Percentiles rank a stretch among this genome's conserved stretches.
Conservation (phyloP, 2,113 vertebrate species). For the Myrmecophaga tridactyla region DNA sequence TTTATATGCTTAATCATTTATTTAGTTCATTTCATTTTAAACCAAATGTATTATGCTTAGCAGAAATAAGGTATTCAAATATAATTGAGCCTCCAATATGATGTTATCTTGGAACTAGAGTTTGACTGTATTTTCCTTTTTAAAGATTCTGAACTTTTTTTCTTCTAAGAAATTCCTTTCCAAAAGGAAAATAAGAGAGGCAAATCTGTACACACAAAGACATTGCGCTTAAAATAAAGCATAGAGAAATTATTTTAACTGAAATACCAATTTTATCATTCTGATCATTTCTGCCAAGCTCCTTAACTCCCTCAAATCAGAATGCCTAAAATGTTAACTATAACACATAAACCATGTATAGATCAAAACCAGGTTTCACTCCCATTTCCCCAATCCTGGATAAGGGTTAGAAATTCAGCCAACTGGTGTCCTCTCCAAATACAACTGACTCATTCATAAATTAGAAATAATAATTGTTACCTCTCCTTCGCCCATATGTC, state of each 20-base stretch:
- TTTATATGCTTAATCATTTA: neutral
- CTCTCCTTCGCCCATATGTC: constrained; percentile 99
- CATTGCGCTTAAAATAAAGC: constrained; percentile 2
- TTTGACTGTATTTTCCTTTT: neutral
- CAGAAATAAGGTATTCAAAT: neutral
- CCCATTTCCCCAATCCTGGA: constrained; percentile 38
- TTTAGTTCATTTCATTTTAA: constrained; percentile 25
- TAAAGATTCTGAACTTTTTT: constrained; percentile 27
- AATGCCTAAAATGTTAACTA: constrained; percentile 54
- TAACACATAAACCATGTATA: constrained; percentile 53
- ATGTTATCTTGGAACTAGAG: constrained; percentile 20
- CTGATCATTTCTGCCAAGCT: neutral
- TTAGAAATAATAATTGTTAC: constrained; percentile 92
- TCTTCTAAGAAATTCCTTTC: constrained; percentile 38
- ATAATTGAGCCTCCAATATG: constrained; percentile 39
- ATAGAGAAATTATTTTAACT: constrained; percentile 29
- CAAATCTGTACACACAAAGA: constrained; percentile 11
- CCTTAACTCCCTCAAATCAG: neutral
- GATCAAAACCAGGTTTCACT: constrained; percentile 51
- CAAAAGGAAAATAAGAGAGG: constrained; percentile 25
- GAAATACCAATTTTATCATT: constrained; percentile 43
- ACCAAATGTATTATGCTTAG: constrained; percentile 16
- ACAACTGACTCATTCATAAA: constrained; percentile 86
- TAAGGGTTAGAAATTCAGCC: constrained; percentile 59
- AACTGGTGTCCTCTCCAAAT: constrained; percentile 76